These are phyloP conservation scores for Baronia brevicornis DNA, from an alignment of 2,888 invertebrate genomes.

Conservation along the genomic window DNA sequence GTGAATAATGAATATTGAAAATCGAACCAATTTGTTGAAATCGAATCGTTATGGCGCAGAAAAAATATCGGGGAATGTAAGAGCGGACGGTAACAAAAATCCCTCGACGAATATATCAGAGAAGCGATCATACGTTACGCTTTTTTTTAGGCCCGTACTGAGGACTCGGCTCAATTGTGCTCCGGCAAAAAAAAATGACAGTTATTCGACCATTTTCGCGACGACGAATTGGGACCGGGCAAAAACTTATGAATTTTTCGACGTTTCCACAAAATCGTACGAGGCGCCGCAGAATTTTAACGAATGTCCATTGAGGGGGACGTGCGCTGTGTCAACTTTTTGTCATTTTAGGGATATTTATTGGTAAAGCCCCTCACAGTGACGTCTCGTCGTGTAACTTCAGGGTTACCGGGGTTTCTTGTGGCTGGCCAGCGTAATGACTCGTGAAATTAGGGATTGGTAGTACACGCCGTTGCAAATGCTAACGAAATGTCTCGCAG, in stretches of 20 bases:
- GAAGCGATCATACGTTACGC: constrained; percentile 40
- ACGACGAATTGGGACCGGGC: constrained; percentile 33
- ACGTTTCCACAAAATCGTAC: constrained; percentile 37
- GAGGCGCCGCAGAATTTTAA: constrained; percentile 36
- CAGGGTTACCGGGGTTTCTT: constrained; percentile 16
- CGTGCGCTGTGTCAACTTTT: constrained; percentile 33
- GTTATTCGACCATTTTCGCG: constrained; percentile 40
- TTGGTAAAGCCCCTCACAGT: constrained; percentile 20
- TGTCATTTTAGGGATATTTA: constrained; percentile 30
- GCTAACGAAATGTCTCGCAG: constrained; percentile 19
- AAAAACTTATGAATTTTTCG: constrained; percentile 45
- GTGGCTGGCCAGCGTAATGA: constrained; percentile 24
- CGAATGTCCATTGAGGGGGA: constrained; percentile 36
- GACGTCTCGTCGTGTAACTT: constrained; percentile 22
- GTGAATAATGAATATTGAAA: constrained; percentile 10
- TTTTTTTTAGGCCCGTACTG: constrained; percentile 36
- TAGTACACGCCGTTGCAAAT: constrained; percentile 15
- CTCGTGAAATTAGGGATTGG: constrained; percentile 32
- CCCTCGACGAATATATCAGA: constrained; percentile 41
- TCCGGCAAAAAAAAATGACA: constrained; percentile 42
- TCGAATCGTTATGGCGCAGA: constrained; percentile 14
- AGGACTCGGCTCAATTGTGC: constrained; percentile 35
- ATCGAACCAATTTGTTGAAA: constrained; percentile 22
- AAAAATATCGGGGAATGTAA: constrained; percentile 21
- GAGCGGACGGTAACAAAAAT: constrained; percentile 34